Evolutionary conservation across 1,140 invertebrate species (phyloP).

Genomic region (Microplitis demolitor): DNA sequence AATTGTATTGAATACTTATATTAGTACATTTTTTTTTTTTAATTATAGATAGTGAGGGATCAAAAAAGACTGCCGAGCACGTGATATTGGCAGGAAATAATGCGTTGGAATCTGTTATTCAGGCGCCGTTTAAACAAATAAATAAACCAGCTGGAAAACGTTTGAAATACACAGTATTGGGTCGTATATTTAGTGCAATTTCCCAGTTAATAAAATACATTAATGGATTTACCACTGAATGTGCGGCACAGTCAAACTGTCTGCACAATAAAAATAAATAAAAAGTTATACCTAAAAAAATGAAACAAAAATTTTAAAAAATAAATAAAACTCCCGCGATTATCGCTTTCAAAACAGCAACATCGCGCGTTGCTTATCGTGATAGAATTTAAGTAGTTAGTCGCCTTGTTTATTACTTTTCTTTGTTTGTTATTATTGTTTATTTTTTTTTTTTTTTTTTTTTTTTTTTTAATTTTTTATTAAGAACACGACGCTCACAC

Average conservation of each 20-base stretch:
- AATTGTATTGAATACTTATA: background rate
- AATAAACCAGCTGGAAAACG: background rate
- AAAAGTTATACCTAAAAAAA: background rate
- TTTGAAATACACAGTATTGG: background rate
- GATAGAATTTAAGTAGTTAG: conserved; percentile 26
- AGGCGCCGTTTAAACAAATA: background rate
- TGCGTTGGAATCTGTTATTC: background rate
- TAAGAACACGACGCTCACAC: background rate
- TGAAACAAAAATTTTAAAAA: background rate
- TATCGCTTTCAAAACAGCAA: background rate
- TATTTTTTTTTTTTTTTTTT: background rate
- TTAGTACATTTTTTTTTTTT: background rate
- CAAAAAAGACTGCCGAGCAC: conserved; percentile 8
- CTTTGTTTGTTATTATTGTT: background rate
- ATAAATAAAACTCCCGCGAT: background rate
- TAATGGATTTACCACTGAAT: background rate
- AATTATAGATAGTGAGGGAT: conserved; percentile 5
- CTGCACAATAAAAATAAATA: background rate
- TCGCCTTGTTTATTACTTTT: conserved; percentile 7
- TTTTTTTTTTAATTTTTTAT: background rate
- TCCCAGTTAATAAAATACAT: background rate
- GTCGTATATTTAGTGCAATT: background rate
- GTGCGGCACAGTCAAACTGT: background rate
- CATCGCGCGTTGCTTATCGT: conserved; percentile 23
- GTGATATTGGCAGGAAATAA: conserved; percentile 3